Percentiles rank a stretch among this genome's conserved stretches.
These are phyloP conservation scores for Corvus hawaiiensis DNA, from an alignment of 2,113 vertebrate genomes.

Conservation along the genomic window DNA sequence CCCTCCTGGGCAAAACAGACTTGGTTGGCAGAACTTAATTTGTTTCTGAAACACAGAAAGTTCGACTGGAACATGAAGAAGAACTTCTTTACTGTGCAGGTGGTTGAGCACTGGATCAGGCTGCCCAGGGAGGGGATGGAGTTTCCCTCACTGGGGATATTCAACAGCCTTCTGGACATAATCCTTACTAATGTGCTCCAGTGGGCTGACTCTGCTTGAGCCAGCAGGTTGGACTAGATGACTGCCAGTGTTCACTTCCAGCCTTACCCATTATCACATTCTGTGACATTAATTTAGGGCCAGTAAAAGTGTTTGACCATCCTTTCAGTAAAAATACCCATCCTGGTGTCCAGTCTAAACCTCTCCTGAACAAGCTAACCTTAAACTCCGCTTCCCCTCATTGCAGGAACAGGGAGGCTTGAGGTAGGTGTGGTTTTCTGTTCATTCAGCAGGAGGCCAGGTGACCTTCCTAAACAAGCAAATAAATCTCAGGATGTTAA, in stretches of 20 bases:
- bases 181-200: background rate
- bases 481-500: background rate
- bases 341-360: background rate
- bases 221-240: background rate
- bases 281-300: background rate
- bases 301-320: background rate
- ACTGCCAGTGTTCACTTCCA: background rate
- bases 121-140: background rate
- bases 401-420: background rate
- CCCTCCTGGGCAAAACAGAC: background rate
- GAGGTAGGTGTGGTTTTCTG: background rate
- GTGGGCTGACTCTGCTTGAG: background rate
- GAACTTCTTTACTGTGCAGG: background rate
- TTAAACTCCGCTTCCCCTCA: background rate
- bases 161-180: background rate
- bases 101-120: background rate
- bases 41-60: background rate
- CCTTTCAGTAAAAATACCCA: background rate
- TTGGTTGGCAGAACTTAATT: background rate
- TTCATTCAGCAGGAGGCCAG: background rate
- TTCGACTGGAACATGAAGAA: background rate
- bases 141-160: background rate
- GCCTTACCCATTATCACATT: background rate
- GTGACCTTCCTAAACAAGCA: background rate
- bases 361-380: background rate